Conservation (phyloP, 2,113 vertebrate species). For the Saccopteryx leptura region DNA sequence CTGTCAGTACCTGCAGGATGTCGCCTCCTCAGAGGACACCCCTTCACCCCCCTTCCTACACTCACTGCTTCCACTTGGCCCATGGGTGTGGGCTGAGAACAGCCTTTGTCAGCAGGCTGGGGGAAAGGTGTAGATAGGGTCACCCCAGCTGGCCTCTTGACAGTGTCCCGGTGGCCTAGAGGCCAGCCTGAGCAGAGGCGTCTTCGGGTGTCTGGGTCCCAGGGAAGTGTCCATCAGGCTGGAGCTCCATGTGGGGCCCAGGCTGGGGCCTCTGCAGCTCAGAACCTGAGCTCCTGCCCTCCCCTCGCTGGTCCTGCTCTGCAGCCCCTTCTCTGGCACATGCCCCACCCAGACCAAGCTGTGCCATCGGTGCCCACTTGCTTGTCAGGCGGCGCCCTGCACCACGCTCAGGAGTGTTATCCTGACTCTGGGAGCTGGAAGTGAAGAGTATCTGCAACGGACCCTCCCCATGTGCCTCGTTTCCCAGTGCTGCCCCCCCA, state of each 20-base stretch:
- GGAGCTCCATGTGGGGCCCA: not conserved
- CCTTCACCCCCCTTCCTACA: accelerated
- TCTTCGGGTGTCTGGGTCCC: not conserved
- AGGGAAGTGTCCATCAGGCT: not conserved
- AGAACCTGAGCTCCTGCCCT: not conserved
- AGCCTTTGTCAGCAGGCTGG: not conserved
- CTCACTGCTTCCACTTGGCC: accelerated
- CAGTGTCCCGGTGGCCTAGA: too few relatives aligned
- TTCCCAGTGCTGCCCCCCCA: not conserved
- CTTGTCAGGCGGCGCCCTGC: not conserved
- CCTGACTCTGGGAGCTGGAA: not conserved
- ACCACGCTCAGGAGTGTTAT: too few relatives aligned
- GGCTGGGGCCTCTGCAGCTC: not conserved
- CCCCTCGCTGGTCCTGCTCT: not conserved
- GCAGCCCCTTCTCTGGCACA: accelerated
- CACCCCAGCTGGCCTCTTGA: not conserved
- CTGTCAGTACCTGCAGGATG: not conserved
- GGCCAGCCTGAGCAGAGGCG: not conserved
- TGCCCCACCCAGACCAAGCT: not conserved
- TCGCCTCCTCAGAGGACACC: not conserved
- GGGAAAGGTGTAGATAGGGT: accelerated
- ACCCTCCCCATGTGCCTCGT: too few relatives aligned
- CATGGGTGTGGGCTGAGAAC: accelerated
- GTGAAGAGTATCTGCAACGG: not conserved
- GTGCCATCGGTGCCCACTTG: not conserved